Percentiles rank a stretch among this genome's conserved stretches.
Evolutionary conservation across 2,888 invertebrate species (phyloP).

Genomic region (Diloba caeruleocephala): DNA sequence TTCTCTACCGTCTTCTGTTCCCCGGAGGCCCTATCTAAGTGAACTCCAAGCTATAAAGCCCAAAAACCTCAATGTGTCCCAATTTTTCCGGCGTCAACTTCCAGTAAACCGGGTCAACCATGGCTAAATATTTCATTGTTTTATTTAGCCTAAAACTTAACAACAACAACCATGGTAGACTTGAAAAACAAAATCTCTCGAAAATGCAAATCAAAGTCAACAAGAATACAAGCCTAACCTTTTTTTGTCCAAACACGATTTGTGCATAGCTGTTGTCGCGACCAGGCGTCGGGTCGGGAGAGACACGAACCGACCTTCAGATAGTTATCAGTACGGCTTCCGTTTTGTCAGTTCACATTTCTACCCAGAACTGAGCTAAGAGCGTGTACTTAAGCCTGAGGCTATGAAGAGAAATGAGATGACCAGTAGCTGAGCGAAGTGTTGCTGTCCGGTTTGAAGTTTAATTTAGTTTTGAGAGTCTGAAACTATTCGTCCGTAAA

Average conservation of each 20-base stretch:
- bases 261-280: conserved; percentile 45
- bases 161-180: no score
- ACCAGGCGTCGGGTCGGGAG: conserved; percentile 37
- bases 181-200: conserved; percentile 11
- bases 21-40: no score
- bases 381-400: conserved; percentile 3
- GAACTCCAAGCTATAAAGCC: no score
- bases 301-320: conserved; percentile 57
- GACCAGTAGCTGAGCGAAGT: conserved; percentile 5
- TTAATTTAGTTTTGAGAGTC: neutral
- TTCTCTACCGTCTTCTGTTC: no score
- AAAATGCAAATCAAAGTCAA: conserved; percentile 2
- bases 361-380: conserved; percentile 25
- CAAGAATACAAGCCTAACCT: neutral
- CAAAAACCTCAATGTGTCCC: no score
- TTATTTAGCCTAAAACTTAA: no score
- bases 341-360: conserved; percentile 48
- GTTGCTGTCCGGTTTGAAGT: neutral
- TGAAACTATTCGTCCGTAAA: neutral
- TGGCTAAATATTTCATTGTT: no score
- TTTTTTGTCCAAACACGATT: conserved; percentile 40
- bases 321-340: conserved; percentile 67
- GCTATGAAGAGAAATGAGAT: conserved; percentile 18
- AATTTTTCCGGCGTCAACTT: no score
- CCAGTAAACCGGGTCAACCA: no score